Evolutionary conservation across 64 coral and sea anemone species (phyloP), one percentile per base, ranked within the genome.

Genomic region (Montipora sp.): DNA sequence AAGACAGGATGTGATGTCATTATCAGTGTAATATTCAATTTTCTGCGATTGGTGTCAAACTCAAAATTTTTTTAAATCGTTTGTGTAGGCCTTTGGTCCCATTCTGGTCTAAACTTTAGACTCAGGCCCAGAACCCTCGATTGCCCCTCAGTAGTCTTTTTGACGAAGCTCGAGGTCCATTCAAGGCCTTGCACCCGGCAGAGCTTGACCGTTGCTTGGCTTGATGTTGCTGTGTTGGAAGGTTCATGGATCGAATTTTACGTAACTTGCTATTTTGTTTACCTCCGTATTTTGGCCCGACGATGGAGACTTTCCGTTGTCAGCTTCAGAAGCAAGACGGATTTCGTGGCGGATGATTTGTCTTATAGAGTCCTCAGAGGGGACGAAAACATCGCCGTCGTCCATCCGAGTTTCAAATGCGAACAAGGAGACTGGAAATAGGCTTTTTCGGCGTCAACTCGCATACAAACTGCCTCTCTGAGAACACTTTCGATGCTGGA

Each of bases 31-130:
- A 36, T 36, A 36, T 36, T 2, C 36, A 36, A 36, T 36, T 36
- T 36, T 36, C 36, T 36, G 36, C 36, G 2, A 36, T 36, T 36
- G 36, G 36, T 36, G 36, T 36, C 36, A 36, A 36, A 36, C 36
- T 36, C 2, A 36, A 36, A 36, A 36, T 36, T 2, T 36, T 36
- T 36, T 36, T 36, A 36, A 0, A 0, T 36, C 2, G 36, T 36
- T 36, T 36, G 36, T 36, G 36, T 36, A 36, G 36, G 36, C 36
- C 36, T 36, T 36, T 36, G 36, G 36, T 36, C 36, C 36, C 36
- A 36, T 36, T 36, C 36, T 36, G 91, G 91, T 79, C 82, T 93
- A 67, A 93, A 80, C 45, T 87, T 87, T 0, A 92, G 75, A 43
- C 91, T 63, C 67, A 93, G 49, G 27, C 91, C 75, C 68, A 93